Percentiles rank a stretch among this genome's conserved stretches.
Evolutionary conservation across 2,797 vertebrate genomes (phyloP).

Genomic region (Pseudochaenichthys georgianus): DNA sequence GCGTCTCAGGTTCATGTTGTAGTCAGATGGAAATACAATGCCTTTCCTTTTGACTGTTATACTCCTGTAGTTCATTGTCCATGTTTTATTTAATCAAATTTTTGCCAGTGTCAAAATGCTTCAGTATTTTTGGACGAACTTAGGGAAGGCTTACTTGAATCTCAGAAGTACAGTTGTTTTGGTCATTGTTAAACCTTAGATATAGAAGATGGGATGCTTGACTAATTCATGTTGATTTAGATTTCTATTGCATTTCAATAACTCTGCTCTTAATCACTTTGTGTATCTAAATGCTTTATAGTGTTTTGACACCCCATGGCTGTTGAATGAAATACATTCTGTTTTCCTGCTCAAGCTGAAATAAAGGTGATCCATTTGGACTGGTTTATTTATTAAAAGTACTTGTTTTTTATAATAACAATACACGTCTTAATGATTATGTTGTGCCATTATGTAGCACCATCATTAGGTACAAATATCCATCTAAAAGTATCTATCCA

Average conservation of each 20-base stretch:
- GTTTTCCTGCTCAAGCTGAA: conserved; percentile 44
- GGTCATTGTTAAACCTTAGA: conserved; percentile 2
- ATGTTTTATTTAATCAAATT: conserved; percentile 5
- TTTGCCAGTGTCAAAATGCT: conserved; percentile 33
- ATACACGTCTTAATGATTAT: too few species aligned
- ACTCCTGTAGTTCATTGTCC: conserved; percentile 11
- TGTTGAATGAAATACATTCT: conserved; percentile 40
- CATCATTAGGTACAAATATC: too few species aligned
- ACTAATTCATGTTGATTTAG: conserved; percentile 32
- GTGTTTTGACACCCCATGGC: conserved; percentile 29
- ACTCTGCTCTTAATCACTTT: conserved; percentile 27
- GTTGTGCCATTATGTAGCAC: too few species aligned
- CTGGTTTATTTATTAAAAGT: not conserved
- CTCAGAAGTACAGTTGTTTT: conserved; percentile 34
- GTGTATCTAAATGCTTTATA: conserved; percentile 53
- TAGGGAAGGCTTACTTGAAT: conserved; percentile 37
- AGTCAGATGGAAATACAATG: conserved; percentile 22
- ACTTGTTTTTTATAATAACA: too few species aligned
- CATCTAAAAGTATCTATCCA: too few species aligned
- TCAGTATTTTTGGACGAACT: conserved; percentile 28
- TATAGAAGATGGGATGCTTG: conserved; percentile 13
- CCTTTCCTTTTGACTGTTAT: conserved; percentile 4
- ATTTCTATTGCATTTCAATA: conserved; percentile 33
- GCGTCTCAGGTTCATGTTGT: conserved; percentile 54
- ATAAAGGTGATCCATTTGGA: conserved; percentile 32